Evolutionary conservation across 2,888 invertebrate genomes (phyloP), one percentile per base, ranked within the genome.

Genomic region (Hirtodrosophila alboralis): DNA sequence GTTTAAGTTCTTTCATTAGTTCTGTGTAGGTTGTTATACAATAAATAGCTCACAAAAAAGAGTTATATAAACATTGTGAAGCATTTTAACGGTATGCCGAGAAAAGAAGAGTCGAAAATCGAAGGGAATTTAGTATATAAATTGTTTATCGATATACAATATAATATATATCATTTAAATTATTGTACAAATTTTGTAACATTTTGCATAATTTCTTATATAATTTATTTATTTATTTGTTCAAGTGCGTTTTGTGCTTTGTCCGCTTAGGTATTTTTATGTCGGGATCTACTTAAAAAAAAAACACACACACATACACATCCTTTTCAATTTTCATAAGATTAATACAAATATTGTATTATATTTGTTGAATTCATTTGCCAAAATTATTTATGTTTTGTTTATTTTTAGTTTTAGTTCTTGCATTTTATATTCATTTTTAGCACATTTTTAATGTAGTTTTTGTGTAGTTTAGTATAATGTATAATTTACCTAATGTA

Each of bases 401-500:
- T n/a, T 40, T 26, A 41, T 47, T 47, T 26, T 43, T 41, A 41
- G 4, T 4, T 18, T 18, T 18, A 18, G 3, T 4, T 18, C 2
- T 63, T 63, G 45, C 44, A 12, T 49, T 41, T 14, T 23, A 28
- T 34, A 37, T n/a, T 47, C 16, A 47, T 38, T 18, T 45, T 48
- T 52, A 56, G 58, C 51, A 70, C 63, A 75, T 66, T 73, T 70
- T 34, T 1, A 74, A 71, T 68, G 62, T 52, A 58, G 23, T 54
- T 31, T 28, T 34, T 28, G n/a, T 37, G 36, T 60, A 30, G 30
- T 67, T 52, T 45, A 38, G 49, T 53, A 49, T 74, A n/a, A n/a
- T 83, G 72, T 84, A 70, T 75, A 85, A 70, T 83, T 81, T 72
- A 64, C 59, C 75, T 81, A 80, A 64, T 48, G 18, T 61, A 43